Base-by-base conservation (phyloP, 2,888 invertebrate genomes). In the Ectropis crepuscularia region DNA sequence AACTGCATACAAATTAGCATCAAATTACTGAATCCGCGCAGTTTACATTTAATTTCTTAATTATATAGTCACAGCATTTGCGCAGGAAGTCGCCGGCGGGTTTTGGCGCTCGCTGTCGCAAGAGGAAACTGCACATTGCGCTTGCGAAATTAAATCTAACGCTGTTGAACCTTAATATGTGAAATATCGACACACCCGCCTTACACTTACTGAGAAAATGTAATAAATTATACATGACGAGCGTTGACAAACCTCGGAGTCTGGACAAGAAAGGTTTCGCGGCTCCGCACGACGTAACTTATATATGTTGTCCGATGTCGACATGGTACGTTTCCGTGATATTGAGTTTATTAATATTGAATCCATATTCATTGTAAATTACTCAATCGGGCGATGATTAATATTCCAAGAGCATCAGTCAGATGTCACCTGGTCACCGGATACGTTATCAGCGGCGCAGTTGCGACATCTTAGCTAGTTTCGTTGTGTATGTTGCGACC, bases 111-210 rank as follows among this genome's bases (percentile, higher is more conserved):
- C 46, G 49, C 43, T 72, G 67, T 61, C 65, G 69, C 68, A 70
- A 72, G 53, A 63, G 67, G 67, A 70, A 70, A 61, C 61, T 16
- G 48, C 11, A 37, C 38, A 36, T 50, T 55, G 36, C 47, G 8
- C 58, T 65, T 65, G 60, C 60, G 64, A 58, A 46, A 68, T n/a
- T 46, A 38, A 50, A 37, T 12, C 59, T 50, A 43, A 8, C 38
- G 55, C 28, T 28, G 45, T 6, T n/a, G 41, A 38, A 12, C 42
- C 36, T 41, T 9, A 36, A 36, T 16, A 48, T 12, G 43, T 6
- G 12, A 42, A 49, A 45, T 45, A 49, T 50, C 38, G 45, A 38
- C 43, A 12, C 54, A 12, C 37, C n/a, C 53, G 53, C 6, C 10
- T 36, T 10, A 41, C 16, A 58, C 38, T 10, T n/a, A 47, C 45